These are phyloP conservation scores for Platichthys flesus DNA, from an alignment of 2,113 vertebrate species.

Conservation along the genomic window DNA sequence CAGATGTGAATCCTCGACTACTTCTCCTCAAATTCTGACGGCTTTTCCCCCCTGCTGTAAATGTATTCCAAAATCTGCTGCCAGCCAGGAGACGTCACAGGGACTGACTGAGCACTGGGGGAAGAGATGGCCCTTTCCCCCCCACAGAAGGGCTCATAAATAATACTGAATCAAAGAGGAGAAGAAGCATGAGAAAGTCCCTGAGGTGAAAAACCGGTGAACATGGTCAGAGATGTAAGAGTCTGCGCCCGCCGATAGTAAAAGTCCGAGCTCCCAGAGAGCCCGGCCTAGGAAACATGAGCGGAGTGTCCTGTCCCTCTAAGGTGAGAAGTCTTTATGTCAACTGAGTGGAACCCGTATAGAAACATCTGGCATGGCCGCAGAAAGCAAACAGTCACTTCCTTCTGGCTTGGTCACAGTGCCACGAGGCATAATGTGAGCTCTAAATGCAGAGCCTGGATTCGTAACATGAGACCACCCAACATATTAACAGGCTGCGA, in stretches of 20 bases:
- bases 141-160: conserved; percentile 68
- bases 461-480: conserved; percentile 45
- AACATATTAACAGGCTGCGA: conserved; percentile 39
- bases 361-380: conserved; percentile 61
- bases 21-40: conserved; percentile 46
- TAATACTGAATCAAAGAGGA: conserved; percentile 71
- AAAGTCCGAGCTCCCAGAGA: conserved; percentile 31
- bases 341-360: conserved; percentile 40
- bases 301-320: conserved; percentile 40
- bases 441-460: conserved; percentile 24
- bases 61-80: conserved; percentile 69
- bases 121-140: conserved; percentile 47
- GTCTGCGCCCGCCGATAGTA: conserved; percentile 25
- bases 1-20: conserved; percentile 42
- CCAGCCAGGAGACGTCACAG: conserved; percentile 59
- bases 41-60: conserved; percentile 54
- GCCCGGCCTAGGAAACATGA: conserved; percentile 45
- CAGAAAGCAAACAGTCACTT: conserved; percentile 62
- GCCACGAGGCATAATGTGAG: conserved; percentile 41
- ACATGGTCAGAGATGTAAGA: conserved; percentile 48
- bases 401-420: conserved; percentile 38
- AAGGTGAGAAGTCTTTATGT: conserved; percentile 59
- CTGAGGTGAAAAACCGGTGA: conserved; percentile 59
- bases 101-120: conserved; percentile 63
- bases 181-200: conserved; percentile 54